Conservation (phyloP, 2,888 invertebrate genomes). For the Andrena fulva region DNA sequence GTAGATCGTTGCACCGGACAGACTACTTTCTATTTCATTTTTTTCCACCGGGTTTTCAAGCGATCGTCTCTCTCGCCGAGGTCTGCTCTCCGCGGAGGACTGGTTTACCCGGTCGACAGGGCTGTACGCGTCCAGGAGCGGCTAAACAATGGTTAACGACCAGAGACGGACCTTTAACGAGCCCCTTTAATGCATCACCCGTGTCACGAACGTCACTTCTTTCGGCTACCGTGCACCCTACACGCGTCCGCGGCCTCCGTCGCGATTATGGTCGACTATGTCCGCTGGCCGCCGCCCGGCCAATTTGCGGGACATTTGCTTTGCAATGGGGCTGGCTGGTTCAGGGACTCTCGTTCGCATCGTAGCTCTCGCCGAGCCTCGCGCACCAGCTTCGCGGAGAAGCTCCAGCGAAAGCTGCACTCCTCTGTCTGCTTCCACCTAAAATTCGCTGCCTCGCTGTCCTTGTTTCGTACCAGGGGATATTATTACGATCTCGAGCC, state of each 20-base stretch:
- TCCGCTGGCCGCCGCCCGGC: background rate
- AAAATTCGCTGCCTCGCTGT: background rate
- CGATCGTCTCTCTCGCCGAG: constrained; percentile 37
- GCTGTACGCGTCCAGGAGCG: constrained; percentile 69
- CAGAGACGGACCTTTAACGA: constrained; percentile 67
- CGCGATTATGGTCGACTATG: constrained; percentile 9
- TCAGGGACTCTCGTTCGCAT: background rate
- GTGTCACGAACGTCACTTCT: constrained; percentile 55
- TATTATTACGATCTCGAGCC: background rate
- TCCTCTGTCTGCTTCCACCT: too few relatives aligned
- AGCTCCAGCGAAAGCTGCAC: too few relatives aligned
- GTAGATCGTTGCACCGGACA: constrained; percentile 82
- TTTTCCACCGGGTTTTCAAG: constrained; percentile 65
- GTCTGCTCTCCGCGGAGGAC: constrained; percentile 62
- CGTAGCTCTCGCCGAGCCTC: background rate
- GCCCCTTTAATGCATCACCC: constrained; percentile 56
- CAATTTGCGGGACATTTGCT: constrained; percentile 6
- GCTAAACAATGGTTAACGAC: constrained; percentile 72
- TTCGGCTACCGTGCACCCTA: constrained; percentile 19
- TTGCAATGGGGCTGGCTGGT: background rate
- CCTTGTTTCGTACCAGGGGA: background rate
- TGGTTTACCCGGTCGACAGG: constrained; percentile 75
- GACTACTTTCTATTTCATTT: constrained; percentile 84
- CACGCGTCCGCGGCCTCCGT: background rate
- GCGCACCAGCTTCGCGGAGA: too few relatives aligned